Base-by-base conservation (phyloP, 2,888 invertebrate genomes). In the Aphidoletes aphidimyza region DNA sequence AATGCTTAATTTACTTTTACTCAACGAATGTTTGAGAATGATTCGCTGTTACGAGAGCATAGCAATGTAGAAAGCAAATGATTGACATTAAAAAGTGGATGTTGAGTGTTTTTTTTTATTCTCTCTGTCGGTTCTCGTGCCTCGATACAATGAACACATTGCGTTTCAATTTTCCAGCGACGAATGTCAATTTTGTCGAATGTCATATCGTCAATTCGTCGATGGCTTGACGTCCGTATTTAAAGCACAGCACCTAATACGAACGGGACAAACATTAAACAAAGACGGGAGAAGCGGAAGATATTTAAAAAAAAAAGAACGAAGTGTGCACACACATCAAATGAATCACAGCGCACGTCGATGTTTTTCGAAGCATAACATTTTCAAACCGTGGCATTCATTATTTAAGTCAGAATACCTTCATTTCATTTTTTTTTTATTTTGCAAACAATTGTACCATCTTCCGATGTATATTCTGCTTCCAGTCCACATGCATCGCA, bases 1-100 rank as follows among this genome's bases (percentile, higher is more conserved):
- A 81, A 81, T 81, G 81, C 81, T 81, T 81, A 81, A 81, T 81
- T 81, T 81, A 81, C 81, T 81, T 81, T 81, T 81, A 30, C 69
- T 69, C 69, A 34, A 69, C 69, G 69, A 69, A 30, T 69, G 69
- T 69, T 69, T 69, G 69, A 30, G 30, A 30, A 30, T 30, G 69
- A n/a, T 14, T 69, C 54, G 34, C 69, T 30, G 9, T 69, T 69
- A n/a, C 34, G 69, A 30, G 69, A 69, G 69, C 69, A 69, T n/a
- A 69, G 30, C 14, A 69, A 30, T 30, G 69, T 26, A 69, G 69
- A 30, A 34, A 69, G 69, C 69, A 69, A 69, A 69, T 69, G 69
- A 69, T 69, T 69, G 69, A 69, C 69, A 69, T 69, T 69, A 69
- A 69, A 69, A 69, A 69, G 69, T 69, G n/a, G n/a, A n/a, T 69